Conservation (phyloP, 2,797 vertebrate genomes). For the Pangasius krempfi region DNA sequence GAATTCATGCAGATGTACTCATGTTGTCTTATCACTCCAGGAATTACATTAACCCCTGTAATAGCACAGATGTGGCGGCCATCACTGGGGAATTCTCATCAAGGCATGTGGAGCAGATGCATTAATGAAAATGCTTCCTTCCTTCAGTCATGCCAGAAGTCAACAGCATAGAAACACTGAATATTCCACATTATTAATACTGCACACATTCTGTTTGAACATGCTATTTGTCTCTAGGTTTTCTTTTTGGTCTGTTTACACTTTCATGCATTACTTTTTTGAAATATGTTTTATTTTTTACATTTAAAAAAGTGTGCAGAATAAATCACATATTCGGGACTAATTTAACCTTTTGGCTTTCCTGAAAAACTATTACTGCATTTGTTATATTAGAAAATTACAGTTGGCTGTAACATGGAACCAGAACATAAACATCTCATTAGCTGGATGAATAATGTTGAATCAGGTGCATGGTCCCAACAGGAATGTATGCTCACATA, state of each 20-base stretch:
- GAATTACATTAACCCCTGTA: slow-evolving; percentile 42
- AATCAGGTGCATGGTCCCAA: background rate
- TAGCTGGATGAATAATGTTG: background rate
- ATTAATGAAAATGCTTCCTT: slow-evolving; percentile 22
- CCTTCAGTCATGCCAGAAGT: background rate
- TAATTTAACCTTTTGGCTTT: background rate
- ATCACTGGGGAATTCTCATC: slow-evolving; percentile 26
- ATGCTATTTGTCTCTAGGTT: background rate
- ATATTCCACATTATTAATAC: slow-evolving; percentile 3
- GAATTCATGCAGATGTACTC: slow-evolving; percentile 39
- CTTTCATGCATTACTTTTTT: background rate
- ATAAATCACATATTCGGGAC: background rate
- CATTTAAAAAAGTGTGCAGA: background rate
- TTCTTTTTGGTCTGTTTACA: background rate
- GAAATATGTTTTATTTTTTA: background rate
- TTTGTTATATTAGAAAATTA: background rate
- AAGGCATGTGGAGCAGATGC: slow-evolving; percentile 53
- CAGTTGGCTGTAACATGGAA: background rate
- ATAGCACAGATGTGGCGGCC: slow-evolving; percentile 37
- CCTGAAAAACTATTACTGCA: background rate
- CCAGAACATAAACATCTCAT: background rate
- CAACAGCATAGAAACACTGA: background rate
- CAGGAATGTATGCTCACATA: background rate
- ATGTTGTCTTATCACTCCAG: slow-evolving; percentile 34
- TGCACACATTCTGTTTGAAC: background rate